A percentile compares a stretch with the other conserved stretches of the same genome.
These are phyloP conservation scores for Lasioglossum marginatum DNA, from an alignment of 2,888 invertebrate genomes.

Conservation along the genomic window DNA sequence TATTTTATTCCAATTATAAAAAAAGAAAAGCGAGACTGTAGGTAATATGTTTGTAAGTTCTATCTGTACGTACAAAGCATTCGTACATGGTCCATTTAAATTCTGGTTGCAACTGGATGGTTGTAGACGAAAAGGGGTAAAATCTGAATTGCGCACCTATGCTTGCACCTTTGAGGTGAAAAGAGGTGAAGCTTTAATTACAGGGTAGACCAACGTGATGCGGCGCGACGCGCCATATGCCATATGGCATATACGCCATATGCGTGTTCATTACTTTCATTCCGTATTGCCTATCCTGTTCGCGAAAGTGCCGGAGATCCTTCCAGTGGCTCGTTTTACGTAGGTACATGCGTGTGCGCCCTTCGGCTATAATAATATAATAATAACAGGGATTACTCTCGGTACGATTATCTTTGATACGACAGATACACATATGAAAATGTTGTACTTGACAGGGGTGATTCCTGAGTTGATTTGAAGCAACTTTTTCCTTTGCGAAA, in stretches of 20 bases:
- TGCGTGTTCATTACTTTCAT: constrained; percentile 2
- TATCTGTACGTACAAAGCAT: background rate
- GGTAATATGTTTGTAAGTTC: constrained; percentile 4
- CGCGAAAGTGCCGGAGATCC: background rate
- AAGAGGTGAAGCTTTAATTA: constrained; percentile 51
- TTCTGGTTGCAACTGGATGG: constrained; percentile 52
- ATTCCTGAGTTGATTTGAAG: too few species aligned
- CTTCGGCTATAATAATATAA: background rate
- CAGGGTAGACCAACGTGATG: constrained; percentile 13
- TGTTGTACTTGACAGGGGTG: too few species aligned
- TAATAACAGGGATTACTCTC: background rate
- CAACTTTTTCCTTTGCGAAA: too few species aligned
- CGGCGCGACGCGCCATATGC: background rate
- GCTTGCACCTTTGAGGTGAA: constrained; percentile 40
- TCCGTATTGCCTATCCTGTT: constrained; percentile 5
- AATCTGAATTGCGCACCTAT: constrained; percentile 57
- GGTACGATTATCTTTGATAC: too few species aligned
- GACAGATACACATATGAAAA: too few species aligned
- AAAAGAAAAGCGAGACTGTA: background rate
- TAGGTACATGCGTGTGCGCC: background rate
- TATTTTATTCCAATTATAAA: too few species aligned
- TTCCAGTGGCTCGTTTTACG: background rate
- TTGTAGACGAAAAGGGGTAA: constrained; percentile 19
- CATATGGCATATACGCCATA: background rate
- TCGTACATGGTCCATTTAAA: constrained; percentile 37